A percentile compares a stretch with the other conserved stretches of the same genome.
These are phyloP conservation scores for Trissoscelio sp. DNA, from an alignment of 2,888 invertebrate species.

Conservation along the genomic window DNA sequence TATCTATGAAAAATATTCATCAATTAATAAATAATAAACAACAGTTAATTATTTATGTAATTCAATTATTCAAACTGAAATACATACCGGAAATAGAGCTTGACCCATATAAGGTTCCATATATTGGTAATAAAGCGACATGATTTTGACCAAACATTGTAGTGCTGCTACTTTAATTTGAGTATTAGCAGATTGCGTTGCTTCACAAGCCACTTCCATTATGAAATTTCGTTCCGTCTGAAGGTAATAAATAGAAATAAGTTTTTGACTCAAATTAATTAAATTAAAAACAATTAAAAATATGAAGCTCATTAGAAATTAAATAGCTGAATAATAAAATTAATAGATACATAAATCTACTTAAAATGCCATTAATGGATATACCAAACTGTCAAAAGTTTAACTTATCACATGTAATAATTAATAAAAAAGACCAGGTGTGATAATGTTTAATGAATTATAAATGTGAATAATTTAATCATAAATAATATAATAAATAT, in stretches of 20 bases:
- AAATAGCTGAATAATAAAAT: too few relatives aligned
- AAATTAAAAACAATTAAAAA: too few relatives aligned
- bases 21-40: neutral
- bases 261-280: too few relatives aligned
- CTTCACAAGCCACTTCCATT: constrained; percentile 99
- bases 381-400: too few relatives aligned
- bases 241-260: constrained; percentile 20
- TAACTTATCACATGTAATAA: too few relatives aligned
- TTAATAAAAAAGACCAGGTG: too few relatives aligned
- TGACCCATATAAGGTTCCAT: constrained; percentile 99
- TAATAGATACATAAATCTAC: too few relatives aligned
- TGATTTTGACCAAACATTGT: constrained; percentile 99
- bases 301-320: too few relatives aligned
- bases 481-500: too few relatives aligned
- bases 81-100: constrained; percentile 92
- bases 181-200: constrained; percentile 96
- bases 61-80: neutral
- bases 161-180: constrained; percentile 98
- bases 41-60: neutral
- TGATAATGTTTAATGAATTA: too few relatives aligned
- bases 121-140: constrained; percentile 98
- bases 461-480: too few relatives aligned
- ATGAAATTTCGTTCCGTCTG: constrained; percentile 97
- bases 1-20: constrained; percentile 85
- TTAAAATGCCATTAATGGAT: too few relatives aligned